Evolutionary conservation across 2,797 vertebrate species (phyloP).

Genomic region (Mycteria americana): DNA sequence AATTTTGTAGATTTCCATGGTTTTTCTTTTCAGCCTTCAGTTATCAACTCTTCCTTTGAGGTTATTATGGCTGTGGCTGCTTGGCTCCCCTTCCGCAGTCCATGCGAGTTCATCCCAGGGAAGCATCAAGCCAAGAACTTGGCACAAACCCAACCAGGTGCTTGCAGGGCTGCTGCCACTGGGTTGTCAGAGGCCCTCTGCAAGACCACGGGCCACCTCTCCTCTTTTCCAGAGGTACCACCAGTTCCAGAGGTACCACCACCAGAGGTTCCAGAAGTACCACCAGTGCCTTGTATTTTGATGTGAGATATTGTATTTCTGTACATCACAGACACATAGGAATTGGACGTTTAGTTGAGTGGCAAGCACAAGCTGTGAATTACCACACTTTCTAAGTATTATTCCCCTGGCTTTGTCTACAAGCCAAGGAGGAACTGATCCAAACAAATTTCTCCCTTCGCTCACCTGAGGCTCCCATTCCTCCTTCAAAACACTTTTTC

Average conservation of each 20-base stretch:
- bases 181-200: background rate
- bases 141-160: rapidly evolving
- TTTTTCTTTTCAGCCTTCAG: background rate
- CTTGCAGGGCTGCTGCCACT: background rate
- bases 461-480: background rate
- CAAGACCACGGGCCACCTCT: background rate
- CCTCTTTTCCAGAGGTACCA: background rate
- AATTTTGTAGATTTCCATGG: background rate
- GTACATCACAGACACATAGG: background rate
- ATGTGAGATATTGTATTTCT: background rate
- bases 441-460: background rate
- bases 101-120: background rate
- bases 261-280: background rate
- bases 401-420: background rate
- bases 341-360: background rate
- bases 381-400: background rate
- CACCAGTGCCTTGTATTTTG: background rate
- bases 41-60: background rate
- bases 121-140: background rate
- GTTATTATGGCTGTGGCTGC: background rate
- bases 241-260: too few relatives aligned
- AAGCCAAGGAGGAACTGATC: background rate
- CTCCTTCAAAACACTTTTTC: background rate
- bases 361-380: background rate
- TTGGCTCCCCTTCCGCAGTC: background rate